Conservation (phyloP, 92 coral and sea anemone genomes). For the Paramuricea clavata region DNA sequence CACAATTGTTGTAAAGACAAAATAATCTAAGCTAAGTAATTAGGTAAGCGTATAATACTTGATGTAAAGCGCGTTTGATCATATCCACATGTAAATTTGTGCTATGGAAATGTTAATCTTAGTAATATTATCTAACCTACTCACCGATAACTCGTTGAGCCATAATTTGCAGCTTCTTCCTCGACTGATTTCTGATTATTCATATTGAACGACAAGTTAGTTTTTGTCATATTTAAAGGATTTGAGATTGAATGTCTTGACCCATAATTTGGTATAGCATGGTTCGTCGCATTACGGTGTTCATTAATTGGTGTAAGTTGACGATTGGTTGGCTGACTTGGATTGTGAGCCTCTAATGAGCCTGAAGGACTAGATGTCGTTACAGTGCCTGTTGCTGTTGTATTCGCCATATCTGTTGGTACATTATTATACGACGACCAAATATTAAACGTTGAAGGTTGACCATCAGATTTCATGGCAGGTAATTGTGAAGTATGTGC, state of each 20-base stretch:
- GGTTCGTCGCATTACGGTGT: slow-evolving; percentile 41
- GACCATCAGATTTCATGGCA: slow-evolving; percentile 51
- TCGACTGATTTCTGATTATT: slow-evolving; percentile 26
- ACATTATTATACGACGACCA: slow-evolving; percentile 68
- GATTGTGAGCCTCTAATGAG: slow-evolving; percentile 72
- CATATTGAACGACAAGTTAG: slow-evolving; percentile 35
- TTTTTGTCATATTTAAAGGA: slow-evolving; percentile 33
- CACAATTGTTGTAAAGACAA: too few relatives aligned
- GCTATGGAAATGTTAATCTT: too few relatives aligned
- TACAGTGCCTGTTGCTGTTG: slow-evolving; percentile 60
- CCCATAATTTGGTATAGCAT: slow-evolving; percentile 21
- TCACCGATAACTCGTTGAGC: slow-evolving; percentile 29
- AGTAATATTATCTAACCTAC: too few relatives aligned
- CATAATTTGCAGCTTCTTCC: slow-evolving; percentile 15
- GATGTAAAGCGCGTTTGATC: too few relatives aligned
- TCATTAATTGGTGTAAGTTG: slow-evolving; percentile 44
- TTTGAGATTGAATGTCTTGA: slow-evolving; percentile 39
- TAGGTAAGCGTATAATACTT: too few relatives aligned
- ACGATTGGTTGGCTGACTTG: slow-evolving; percentile 43
- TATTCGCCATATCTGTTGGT: slow-evolving; percentile 70
- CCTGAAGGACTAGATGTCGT: slow-evolving; percentile 75
- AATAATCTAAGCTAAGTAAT: too few relatives aligned
- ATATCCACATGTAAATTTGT: too few relatives aligned
- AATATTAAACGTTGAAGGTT: slow-evolving; percentile 62
- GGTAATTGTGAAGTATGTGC: slow-evolving; percentile 30